Percentiles rank a stretch among this genome's conserved stretches.
Conservation (phyloP, 64 coral and sea anemone genomes). For the Stylophora pistillata region DNA sequence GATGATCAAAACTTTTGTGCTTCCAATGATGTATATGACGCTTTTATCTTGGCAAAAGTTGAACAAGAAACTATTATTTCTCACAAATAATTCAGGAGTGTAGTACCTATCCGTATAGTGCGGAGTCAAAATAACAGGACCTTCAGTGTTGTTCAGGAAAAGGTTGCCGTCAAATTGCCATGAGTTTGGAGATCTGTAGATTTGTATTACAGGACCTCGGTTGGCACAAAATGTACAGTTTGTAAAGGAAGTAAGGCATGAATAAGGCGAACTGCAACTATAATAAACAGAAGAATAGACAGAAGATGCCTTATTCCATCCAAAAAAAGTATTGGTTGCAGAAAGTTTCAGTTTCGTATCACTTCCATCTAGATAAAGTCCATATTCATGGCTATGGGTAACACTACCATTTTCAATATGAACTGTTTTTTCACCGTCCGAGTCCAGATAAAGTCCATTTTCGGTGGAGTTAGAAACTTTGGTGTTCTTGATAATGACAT, state of each 20-base stretch:
- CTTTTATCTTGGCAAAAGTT: slow-evolving; percentile 53
- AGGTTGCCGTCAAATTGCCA: not conserved
- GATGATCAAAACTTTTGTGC: not conserved
- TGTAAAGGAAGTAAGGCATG: not conserved
- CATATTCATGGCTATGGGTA: not conserved
- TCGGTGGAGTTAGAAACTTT: not conserved
- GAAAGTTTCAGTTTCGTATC: not conserved
- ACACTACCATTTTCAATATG: not conserved
- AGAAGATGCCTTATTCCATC: not conserved
- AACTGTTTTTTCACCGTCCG: not conserved
- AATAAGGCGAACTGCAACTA: not conserved
- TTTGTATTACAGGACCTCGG: not conserved
- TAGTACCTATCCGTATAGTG: not conserved
- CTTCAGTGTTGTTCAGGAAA: not conserved
- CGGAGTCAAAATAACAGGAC: not conserved
- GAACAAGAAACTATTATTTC: slow-evolving; percentile 40
- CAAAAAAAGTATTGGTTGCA: not conserved
- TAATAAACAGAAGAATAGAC: not conserved
- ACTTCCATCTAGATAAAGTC: not conserved
- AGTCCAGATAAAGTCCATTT: not conserved
- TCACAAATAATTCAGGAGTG: slow-evolving; percentile 5
- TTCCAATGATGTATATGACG: slow-evolving; percentile 17
- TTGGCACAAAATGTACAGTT: slow-evolving; percentile 7
- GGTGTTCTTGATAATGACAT: not conserved
- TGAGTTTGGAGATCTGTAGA: not conserved